Base-by-base conservation (phyloP, 1,140 invertebrate genomes). In the Dufourea novaeangliae region DNA sequence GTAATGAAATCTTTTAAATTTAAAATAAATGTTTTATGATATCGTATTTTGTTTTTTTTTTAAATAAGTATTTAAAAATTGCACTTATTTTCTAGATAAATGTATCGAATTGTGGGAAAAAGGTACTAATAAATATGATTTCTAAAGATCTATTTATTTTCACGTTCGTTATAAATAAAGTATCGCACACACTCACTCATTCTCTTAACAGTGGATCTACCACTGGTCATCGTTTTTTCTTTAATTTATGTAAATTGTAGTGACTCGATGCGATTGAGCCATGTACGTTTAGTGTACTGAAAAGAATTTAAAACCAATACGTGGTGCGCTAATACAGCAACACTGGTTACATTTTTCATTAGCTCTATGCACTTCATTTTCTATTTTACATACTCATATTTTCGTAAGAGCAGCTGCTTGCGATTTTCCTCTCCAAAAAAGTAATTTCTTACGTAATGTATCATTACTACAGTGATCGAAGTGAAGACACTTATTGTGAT, bases 161-260 rank as follows among this genome's bases (percentile, higher is more conserved):
- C 57, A 64, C 57, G 78, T 85, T 87, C 56, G 27, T 91, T 90
- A 92, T 92, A 92, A 92, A 92, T 92, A 91, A 92, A 86, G 81
- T 88, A 87, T 87, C 88, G 85, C 91, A 90, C 90, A 88, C 88
- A 87, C 83, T 88, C 92, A 92, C 91, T 92, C 91, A 92, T 90
- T 90, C 90, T 89, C 70, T 63, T 76, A 86, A 83, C 86, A 85
- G 84, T 89, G 85, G 88, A 81, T 90, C 86, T 78, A 89, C 82
- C 89, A 90, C 73, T 87, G 75, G 75, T 88, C 84, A 84, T 88
- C 5, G 20, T 50, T 62, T 83, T 73, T 84, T n/a, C n/a, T n/a
- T 87, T 77, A 89, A 88, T 88, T 87, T 84, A 87, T 29, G 50
- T 78, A 83, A 81, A 88, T 66, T 79, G 71, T 80, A 64, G 72